Base-by-base conservation (phyloP, 2,888 invertebrate species). In the Pardosa pseudoannulata region DNA sequence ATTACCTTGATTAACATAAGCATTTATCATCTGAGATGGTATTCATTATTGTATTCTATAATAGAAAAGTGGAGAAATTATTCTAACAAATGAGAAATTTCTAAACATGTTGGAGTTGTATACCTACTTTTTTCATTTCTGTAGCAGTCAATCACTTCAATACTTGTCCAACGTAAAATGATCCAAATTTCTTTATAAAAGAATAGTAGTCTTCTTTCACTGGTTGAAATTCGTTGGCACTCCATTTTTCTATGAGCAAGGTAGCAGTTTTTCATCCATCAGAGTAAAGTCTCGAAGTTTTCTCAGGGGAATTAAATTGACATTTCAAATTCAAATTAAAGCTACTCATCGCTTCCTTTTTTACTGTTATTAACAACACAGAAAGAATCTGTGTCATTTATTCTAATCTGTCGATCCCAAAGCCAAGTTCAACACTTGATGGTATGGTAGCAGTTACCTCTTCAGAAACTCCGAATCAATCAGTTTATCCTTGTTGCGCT, bases 291-390 rank as follows among this genome's bases (percentile, higher is more conserved):
- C 50, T n/a, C 31, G 31, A 50, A 27, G 0, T 73, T 73, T 73
- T 29, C 32, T 62, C 19, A 73, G 19, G 73, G 62, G 62, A 1
- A 23, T n/a, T 19, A 27, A 73, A 62, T 62, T 73, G 36, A 23
- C 32, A 62, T 64, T 56, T 73, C n/a, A 62, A 62, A 72, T 50
- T n/a, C 13, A n/a, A n/a, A 7, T 19, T 32, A 56, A 72, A n/a
- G 28, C 7, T 5, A 31, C 31, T 29, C 32, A 31, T 56, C 27
- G 32, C 62, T 62, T 36, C 19, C 23, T 36, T 32, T 32, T 62
- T 62, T 73, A 62, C 36, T 36, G 23, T 73, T 73, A 23, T 62
- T 19, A 73, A 36, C 28, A 29, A 50, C 31, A 72, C 9, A 31
- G 72, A 9, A 72, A 29, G 19, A 72, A 50, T 72, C 19, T 72